Percentiles rank a stretch among this genome's conserved stretches.
Conservation (phyloP, 2,888 invertebrate genomes). For the Elgonia sp. region DNA sequence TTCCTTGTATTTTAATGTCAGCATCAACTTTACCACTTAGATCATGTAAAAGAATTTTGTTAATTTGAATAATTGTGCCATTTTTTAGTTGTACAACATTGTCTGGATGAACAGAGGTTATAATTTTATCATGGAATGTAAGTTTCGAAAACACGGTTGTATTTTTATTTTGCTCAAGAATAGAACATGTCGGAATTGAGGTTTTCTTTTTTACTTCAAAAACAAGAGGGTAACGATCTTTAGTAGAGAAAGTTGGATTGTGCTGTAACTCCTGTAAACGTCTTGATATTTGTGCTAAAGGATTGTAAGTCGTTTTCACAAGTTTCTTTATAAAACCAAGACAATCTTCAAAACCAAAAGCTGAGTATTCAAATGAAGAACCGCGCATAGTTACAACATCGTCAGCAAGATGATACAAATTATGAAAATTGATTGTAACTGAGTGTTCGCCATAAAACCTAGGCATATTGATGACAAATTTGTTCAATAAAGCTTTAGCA, state of each 20-base stretch:
- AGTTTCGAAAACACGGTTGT: conserved; percentile 2
- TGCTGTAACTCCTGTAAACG: conserved; percentile 30
- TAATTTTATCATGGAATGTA: background rate
- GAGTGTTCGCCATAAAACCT: conserved; percentile 8
- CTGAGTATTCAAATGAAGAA: conserved; percentile 17
- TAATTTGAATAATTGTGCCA: conserved; percentile 20
- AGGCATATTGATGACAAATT: conserved; percentile 27
- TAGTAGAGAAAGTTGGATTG: background rate
- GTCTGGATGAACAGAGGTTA: conserved; percentile 3
- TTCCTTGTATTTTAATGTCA: conserved; percentile 10
- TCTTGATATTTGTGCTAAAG: conserved; percentile 24
- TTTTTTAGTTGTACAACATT: conserved; percentile 34
- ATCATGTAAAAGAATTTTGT: no score
- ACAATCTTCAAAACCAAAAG: conserved; percentile 35
- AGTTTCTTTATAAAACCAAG: conserved; percentile 34
- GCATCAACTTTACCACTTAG: background rate
- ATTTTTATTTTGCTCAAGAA: conserved; percentile 6
- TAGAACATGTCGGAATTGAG: conserved; percentile 2
- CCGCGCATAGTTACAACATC: conserved; percentile 18
- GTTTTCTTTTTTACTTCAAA: conserved; percentile 13
- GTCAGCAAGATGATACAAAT: conserved; percentile 29
- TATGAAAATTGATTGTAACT: conserved; percentile 28
- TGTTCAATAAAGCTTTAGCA: conserved; percentile 4
- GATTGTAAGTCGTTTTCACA: conserved; percentile 34
- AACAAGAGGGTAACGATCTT: conserved; percentile 30